Evolutionary conservation across 2,113 vertebrate species (phyloP), one percentile per base, ranked within the genome.

Genomic region (rat (Rattus norvegicus)): DNA sequence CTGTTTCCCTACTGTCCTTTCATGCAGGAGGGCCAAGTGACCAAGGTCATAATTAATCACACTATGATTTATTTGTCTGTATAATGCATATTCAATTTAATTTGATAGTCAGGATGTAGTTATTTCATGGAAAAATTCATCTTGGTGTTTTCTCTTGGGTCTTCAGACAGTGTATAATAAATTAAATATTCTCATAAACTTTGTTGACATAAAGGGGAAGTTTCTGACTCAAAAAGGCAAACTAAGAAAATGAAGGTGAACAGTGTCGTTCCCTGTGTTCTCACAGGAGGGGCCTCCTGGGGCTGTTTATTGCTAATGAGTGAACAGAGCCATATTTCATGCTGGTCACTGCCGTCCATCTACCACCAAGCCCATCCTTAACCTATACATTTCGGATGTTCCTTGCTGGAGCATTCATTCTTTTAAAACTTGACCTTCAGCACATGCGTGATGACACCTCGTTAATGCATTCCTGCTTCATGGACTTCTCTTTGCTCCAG

Each of bases 391-490:
- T 95, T 98, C 91, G 88, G 92, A 96, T 79, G 95, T n/a, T 95
- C 97, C 92, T 95, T 97, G 95, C 1, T 75, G 96, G 86, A 92
- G 56, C 89, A 88, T 94, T 95, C 75, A 95, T 97, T 91, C 89
- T 90, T 89, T 70, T 92, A 92, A 84, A 80, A 81, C 76, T 92
- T 97, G 91, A 97, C 95, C 94, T 95, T 63, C 70, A 91, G 92
- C 93, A 88, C 52, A 4, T 28, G 85, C 69, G 56, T 86, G 70
- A 80, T 4, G 83, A 84, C 69, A 94, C 65, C 89, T 88, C 92
- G 72, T 95, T 96, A 91, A 96, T 33, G 13, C 76, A 56, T 95
- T 94, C 77, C 0, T 0, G 69, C 84, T 90, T 61, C 94, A 52
- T 14, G 16, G 88, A 63, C 84, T 94, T 96, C 47, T 91, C 80